Percentiles rank a stretch among this genome's conserved stretches.
Conservation (phyloP, 1,140 invertebrate genomes). For the Nixonia krombeini region DNA sequence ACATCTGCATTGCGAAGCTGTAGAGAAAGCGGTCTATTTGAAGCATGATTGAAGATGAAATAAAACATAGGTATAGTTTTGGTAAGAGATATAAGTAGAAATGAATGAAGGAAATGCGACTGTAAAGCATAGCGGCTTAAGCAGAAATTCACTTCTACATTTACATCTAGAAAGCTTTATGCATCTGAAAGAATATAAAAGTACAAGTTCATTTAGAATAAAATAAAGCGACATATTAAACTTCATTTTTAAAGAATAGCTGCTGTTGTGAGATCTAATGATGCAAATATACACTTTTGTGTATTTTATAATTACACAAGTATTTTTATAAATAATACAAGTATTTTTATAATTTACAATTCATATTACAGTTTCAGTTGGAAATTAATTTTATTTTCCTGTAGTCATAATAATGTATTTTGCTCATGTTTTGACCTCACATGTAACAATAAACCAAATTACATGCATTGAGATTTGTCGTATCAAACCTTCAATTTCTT, state of each 20-base stretch:
- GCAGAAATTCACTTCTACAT: conserved; percentile 62
- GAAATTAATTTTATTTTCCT: too few relatives aligned
- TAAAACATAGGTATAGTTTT: conserved; percentile 19
- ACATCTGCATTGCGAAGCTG: conserved; percentile 50
- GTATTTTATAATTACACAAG: too few relatives aligned
- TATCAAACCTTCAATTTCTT: conserved; percentile 69
- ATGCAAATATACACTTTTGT: too few relatives aligned
- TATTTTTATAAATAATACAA: too few relatives aligned
- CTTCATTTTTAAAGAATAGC: too few relatives aligned
- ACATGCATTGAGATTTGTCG: conserved; percentile 51
- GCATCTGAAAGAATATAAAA: conserved; percentile 70
- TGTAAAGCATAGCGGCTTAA: conserved; percentile 71
- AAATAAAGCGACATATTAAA: background rate
- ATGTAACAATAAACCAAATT: conserved; percentile 2
- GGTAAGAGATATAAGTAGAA: conserved; percentile 22
- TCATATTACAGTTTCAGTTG: too few relatives aligned
- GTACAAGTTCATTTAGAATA: conserved; percentile 50
- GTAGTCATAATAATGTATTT: too few relatives aligned
- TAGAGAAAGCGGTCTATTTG: conserved; percentile 50
- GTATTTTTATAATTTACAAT: too few relatives aligned
- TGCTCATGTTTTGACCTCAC: background rate
- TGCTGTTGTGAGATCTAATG: too few relatives aligned
- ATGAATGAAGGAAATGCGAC: conserved; percentile 47
- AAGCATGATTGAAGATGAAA: conserved; percentile 26
- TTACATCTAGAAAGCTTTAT: conserved; percentile 67